Base-by-base conservation (phyloP, 2,888 invertebrate genomes). In the Lasioglossum leucozonium region DNA sequence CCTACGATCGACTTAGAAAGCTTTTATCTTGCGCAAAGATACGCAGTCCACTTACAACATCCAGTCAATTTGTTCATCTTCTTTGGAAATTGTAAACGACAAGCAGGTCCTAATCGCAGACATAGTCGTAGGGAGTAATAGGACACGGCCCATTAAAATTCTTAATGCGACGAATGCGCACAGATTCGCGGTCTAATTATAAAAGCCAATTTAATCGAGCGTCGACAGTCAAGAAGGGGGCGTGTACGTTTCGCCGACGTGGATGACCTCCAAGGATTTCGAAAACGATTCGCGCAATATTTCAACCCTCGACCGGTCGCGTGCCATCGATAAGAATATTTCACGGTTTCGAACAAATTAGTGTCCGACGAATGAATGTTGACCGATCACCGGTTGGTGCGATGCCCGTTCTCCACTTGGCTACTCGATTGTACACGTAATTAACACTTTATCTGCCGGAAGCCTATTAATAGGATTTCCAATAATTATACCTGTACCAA, bases 231-330 rank as follows among this genome's bases (percentile, higher is more conserved):
- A 82, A 73, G 58, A 81, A 83, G 47, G 81, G 69, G 65, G 72
- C 74, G 77, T 73, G 73, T 78, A 73, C 81, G 79, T 81, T 84
- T 79, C 81, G 87, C 78, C 79, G 16, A 69, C 42, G 44, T 76
- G 78, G 83, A 87, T 77, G 72, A 26, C 40, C 37, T 40, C 69
- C 37, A n/a, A 72, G 30, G 72, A 72, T 65, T 65, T 62, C 58
- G 58, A 62, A 62, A 30, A 62, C 58, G 26, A 16, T 62, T 62
- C 58, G 58, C 58, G 58, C 30, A 16, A 30, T 26, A 30, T 16
- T 30, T 62, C 30, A 30, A 30, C 30, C 6, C 30, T 62, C 58
- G 26, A 30, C 16, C 58, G 51, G 51, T 51, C 51, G 51, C 51
- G 51, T 51, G 51, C 51, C 51, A n/a, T 51, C 51, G 10, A 22